A percentile compares a stretch with the other conserved stretches of the same genome.
Conservation (phyloP, 64 coral and sea anemone species). For the Porites lutea region DNA sequence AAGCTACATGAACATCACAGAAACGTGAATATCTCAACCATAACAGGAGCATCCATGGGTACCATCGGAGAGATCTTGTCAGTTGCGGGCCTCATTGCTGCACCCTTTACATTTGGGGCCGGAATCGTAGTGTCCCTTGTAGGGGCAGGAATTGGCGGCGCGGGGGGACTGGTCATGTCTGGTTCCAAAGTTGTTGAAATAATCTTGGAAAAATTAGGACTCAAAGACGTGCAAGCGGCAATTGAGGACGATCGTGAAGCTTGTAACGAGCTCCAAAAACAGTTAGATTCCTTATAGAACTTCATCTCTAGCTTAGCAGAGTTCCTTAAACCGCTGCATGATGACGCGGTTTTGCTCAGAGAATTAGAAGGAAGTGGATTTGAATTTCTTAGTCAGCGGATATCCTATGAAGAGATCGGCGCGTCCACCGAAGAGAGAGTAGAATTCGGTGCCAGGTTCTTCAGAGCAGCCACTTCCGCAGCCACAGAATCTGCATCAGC, state of each 20-base stretch:
- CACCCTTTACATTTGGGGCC: constrained; percentile 57
- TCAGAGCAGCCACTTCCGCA: not conserved
- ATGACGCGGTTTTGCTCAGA: too few species aligned
- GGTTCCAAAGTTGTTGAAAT: constrained; percentile 39
- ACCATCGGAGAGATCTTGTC: constrained; percentile 12
- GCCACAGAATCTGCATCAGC: constrained; percentile 1
- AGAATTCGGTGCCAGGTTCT: too few species aligned
- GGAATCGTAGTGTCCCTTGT: constrained; percentile 16
- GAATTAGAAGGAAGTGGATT: too few species aligned
- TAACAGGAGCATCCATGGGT: constrained; percentile 29
- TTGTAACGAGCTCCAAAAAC: not conserved
- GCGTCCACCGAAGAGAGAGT: too few species aligned
- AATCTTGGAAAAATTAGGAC: constrained; percentile 18
- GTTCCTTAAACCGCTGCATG: too few species aligned
- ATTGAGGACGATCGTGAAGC: constrained; percentile 24
- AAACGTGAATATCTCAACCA: constrained; percentile 21
- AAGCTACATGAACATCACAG: constrained; percentile 51
- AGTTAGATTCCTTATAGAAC: not conserved
- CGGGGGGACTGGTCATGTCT: constrained; percentile 40
- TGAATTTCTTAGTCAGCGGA: too few species aligned
- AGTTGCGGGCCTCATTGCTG: constrained; percentile 47
- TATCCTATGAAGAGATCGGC: too few species aligned
- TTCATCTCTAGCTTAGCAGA: too few species aligned
- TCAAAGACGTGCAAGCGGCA: constrained; percentile 17
- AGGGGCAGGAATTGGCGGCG: constrained; percentile 47